Conservation (phyloP, 2,797 vertebrate genomes). For the Sebastes matsubarae region DNA sequence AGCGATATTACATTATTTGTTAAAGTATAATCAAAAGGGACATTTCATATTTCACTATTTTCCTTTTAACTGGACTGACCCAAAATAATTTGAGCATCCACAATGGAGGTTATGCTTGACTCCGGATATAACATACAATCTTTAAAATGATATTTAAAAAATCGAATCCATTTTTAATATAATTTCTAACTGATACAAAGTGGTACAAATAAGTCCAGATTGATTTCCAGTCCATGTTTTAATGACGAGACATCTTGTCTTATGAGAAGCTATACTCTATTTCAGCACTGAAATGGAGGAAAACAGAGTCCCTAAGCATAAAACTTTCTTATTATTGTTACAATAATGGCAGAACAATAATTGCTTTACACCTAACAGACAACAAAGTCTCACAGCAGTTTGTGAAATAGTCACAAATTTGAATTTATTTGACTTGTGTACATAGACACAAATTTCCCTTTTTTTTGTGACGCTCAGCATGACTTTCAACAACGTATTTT, state of each 20-base stretch:
- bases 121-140: background rate
- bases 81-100: background rate
- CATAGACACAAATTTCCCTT: too few relatives aligned
- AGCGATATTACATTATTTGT: constrained; percentile 44
- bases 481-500: too few relatives aligned
- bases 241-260: background rate
- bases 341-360: too few relatives aligned
- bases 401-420: too few relatives aligned
- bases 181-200: background rate
- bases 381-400: too few relatives aligned
- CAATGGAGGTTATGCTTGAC: background rate
- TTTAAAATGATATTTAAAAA: background rate
- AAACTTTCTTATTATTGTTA: constrained; percentile 6
- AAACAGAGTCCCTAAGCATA: background rate
- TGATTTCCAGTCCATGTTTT: background rate
- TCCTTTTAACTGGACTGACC: background rate
- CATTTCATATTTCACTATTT: constrained; percentile 20
- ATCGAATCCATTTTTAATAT: background rate
- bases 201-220: background rate
- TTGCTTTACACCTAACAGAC: background rate
- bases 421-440: too few relatives aligned
- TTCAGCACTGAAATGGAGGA: background rate
- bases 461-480: too few relatives aligned
- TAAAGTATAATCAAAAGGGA: constrained; percentile 41
- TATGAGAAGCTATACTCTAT: background rate